phyloP scores from a whole-genome alignment of 1,140 invertebrate genomes.

The Pseudachorutes palmiensis region DNA sequence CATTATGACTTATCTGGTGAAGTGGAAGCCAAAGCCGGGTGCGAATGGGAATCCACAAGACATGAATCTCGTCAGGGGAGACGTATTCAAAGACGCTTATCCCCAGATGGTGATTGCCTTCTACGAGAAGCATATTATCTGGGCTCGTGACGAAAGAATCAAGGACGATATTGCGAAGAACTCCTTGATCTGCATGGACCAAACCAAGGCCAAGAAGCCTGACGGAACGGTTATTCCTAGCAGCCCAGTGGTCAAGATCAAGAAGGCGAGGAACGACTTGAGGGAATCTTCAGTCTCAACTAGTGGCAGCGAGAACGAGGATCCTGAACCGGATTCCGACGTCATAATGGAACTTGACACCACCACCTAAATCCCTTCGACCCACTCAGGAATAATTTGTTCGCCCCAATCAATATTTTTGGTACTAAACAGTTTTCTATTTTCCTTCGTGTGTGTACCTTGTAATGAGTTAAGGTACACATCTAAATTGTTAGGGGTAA shows the following conservation, averaged over 20 bases:
- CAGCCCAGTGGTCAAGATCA: background rate
- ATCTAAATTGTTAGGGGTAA: too few relatives aligned
- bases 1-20: background rate
- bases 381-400: too few relatives aligned
- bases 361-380: too few relatives aligned
- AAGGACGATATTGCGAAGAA: background rate
- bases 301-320: background rate
- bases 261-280: too few relatives aligned
- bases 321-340: slow-evolving; percentile 6
- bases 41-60: background rate
- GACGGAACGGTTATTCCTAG: background rate
- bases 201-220: background rate
- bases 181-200: background rate
- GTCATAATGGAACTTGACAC: too few relatives aligned
- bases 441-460: too few relatives aligned
- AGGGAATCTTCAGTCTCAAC: too few relatives aligned
- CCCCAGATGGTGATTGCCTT: background rate
- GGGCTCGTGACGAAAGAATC: background rate
- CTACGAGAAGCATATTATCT: background rate
- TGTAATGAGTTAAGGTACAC: too few relatives aligned
- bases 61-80: background rate
- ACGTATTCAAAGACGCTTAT: background rate
- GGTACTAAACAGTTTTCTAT: too few relatives aligned
- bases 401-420: too few relatives aligned
- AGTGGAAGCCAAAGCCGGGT: background rate